Conservation (phyloP, 2,888 invertebrate species). For the Euclidia mi region DNA sequence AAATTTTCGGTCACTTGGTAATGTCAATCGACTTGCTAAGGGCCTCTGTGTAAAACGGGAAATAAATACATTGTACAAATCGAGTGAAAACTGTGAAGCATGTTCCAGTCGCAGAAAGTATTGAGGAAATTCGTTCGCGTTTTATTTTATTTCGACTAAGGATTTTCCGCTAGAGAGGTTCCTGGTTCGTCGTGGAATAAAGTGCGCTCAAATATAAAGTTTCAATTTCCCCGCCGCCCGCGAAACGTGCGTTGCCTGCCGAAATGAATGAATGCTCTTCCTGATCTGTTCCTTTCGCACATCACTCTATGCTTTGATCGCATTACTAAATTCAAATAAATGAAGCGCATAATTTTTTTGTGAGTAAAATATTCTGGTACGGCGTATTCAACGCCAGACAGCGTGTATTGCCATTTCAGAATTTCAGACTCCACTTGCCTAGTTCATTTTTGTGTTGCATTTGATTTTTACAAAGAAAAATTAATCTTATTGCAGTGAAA, state of each 20-base stretch:
- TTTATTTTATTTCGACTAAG: no score
- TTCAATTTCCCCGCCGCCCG: conserved; percentile 82
- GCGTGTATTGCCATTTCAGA: conserved; percentile 39
- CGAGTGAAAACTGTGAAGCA: conserved; percentile 64
- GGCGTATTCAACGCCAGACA: conserved; percentile 28
- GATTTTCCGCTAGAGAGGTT: conserved; percentile 74
- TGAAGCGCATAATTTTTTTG: conserved; percentile 20
- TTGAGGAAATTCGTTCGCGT: conserved; percentile 73
- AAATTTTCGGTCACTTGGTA: conserved; percentile 27
- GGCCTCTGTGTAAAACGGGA: conserved; percentile 45
- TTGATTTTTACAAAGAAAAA: conserved; percentile 37
- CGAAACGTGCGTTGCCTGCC: conserved; percentile 76
- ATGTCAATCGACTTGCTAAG: conserved; percentile 28
- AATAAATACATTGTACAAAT: conserved; percentile 66
- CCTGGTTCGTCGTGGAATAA: conserved; percentile 81
- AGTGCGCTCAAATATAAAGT: conserved; percentile 88
- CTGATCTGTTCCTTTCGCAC: conserved; percentile 65
- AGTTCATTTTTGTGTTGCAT: conserved; percentile 31
- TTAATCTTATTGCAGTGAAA: conserved; percentile 29
- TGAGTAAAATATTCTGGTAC: conserved; percentile 25
- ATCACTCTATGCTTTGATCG: conserved; percentile 29
- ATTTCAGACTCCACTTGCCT: conserved; percentile 28
- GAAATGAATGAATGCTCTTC: conserved; percentile 69
- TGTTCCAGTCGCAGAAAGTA: conserved; percentile 69
- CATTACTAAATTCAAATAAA: conserved; percentile 28